These are phyloP conservation scores for Sceloporus tristichus DNA, from an alignment of 2,113 vertebrate genomes.

Conservation along the genomic window DNA sequence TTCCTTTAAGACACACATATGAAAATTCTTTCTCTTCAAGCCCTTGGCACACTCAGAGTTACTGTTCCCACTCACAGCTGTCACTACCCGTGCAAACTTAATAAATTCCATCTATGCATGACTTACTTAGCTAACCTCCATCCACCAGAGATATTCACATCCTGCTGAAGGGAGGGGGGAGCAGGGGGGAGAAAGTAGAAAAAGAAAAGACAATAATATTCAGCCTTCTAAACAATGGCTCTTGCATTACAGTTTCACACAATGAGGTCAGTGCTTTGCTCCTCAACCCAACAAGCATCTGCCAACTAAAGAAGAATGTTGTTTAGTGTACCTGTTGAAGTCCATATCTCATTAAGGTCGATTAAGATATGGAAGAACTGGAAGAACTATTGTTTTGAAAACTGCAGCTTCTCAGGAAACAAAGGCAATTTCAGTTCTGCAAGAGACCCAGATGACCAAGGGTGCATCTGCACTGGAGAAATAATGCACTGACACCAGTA, in stretches of 20 bases:
- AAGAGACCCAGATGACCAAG: not conserved
- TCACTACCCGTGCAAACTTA: slow-evolving; percentile 71
- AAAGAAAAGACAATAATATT: slow-evolving; percentile 68
- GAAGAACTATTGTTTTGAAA: not conserved
- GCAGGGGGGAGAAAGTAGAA: not conserved
- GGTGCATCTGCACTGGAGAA: not conserved
- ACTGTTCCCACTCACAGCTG: slow-evolving; percentile 70
- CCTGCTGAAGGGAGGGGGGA: slow-evolving; percentile 49
- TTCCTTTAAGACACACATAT: slow-evolving; percentile 60
- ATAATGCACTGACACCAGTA: no score
- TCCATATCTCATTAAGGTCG: slow-evolving; percentile 19
- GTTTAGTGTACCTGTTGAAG: slow-evolving; percentile 45
- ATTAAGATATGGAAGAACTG: not conserved
- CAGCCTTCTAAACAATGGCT: slow-evolving; percentile 75
- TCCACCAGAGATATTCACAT: slow-evolving; percentile 68
- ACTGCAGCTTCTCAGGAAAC: not conserved
- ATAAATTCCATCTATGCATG: slow-evolving; percentile 74
- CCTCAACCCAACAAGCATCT: slow-evolving; percentile 41
- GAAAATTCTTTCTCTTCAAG: slow-evolving; percentile 67
- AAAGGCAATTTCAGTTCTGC: not conserved
- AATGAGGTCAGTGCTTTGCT: slow-evolving; percentile 59
- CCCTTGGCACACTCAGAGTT: slow-evolving; percentile 65
- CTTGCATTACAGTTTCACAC: slow-evolving; percentile 61
- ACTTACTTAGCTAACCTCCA: slow-evolving; percentile 75
- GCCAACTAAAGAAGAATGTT: slow-evolving; percentile 43